phyloP scores from a whole-genome alignment of 2,888 invertebrate species.

The Lottia gigantea region DNA sequence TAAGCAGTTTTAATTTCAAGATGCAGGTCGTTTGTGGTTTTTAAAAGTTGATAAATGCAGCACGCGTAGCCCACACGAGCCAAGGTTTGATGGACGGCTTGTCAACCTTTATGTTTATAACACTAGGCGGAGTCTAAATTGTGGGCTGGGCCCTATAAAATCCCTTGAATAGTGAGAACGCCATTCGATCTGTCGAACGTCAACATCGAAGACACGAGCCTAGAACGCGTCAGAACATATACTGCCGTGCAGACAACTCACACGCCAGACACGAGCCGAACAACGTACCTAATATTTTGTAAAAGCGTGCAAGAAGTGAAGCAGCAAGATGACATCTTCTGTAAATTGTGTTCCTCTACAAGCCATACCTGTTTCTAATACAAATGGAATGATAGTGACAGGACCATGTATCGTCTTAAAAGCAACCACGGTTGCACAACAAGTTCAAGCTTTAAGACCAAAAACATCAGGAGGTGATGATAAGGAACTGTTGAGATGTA shows the following conservation, averaged over 20 bases:
- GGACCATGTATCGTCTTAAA: constrained; percentile 54
- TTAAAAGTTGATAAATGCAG: neutral
- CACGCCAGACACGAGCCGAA: neutral
- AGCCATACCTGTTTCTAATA: neutral
- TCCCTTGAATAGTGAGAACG: neutral
- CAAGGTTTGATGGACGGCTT: neutral
- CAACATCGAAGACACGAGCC: constrained; percentile 1
- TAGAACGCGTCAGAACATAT: constrained; percentile 1
- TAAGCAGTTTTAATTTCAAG: too few species aligned
- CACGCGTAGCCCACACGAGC: neutral
- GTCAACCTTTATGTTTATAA: constrained; percentile 4
- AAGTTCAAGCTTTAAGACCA: constrained; percentile 49
- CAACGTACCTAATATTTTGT: neutral
- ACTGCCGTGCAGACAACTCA: neutral
- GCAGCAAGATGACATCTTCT: neutral
- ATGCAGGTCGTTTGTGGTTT: neutral
- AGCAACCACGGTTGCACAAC: constrained; percentile 56
- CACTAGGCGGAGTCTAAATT: neutral
- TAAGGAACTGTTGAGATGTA: constrained; percentile 57
- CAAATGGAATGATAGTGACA: constrained; percentile 36
- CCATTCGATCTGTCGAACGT: constrained; percentile 1
- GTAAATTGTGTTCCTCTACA: constrained; percentile 6
- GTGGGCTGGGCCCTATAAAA: constrained; percentile 5
- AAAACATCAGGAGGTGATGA: constrained; percentile 27
- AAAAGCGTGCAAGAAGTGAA: neutral